These are phyloP conservation scores for Sipha maydis DNA, from an alignment of 2,888 invertebrate species.

Conservation along the genomic window DNA sequence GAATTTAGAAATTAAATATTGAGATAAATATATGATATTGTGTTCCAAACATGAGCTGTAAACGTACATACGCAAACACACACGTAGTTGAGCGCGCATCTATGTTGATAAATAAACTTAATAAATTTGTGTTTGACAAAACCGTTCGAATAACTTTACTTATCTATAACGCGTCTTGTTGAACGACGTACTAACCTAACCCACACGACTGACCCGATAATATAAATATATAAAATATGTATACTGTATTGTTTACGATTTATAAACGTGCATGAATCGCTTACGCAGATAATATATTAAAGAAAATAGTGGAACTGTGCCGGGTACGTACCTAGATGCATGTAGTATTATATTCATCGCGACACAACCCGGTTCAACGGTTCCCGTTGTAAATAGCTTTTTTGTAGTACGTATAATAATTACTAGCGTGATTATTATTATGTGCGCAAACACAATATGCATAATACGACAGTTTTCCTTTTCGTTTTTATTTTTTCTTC, in stretches of 20 bases:
- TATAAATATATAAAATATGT: no score
- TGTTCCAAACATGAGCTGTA: neutral
- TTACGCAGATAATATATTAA: neutral
- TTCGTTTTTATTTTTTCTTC: neutral
- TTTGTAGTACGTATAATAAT: neutral
- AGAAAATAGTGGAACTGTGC: neutral
- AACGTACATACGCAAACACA: neutral
- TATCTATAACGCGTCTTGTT: no score
- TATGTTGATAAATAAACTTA: no score
- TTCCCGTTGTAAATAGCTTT: neutral
- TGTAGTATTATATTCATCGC: neutral
- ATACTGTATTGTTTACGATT: no score
- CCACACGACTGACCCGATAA: no score
- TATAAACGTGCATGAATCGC: neutral
- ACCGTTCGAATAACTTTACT: neutral
- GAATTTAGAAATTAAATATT: neutral
- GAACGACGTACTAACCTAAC: no score
- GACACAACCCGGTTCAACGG: neutral
- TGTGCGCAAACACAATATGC: no score
- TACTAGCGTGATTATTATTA: neutral
- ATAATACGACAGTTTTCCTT: neutral
- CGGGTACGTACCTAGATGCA: neutral
- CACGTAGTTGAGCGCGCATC: no score
- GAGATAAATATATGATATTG: neutral
- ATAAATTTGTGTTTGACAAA: neutral